phyloP scores from a whole-genome alignment of 2,797 vertebrate genomes.

The Schizopygopsis pylzovi region DNA sequence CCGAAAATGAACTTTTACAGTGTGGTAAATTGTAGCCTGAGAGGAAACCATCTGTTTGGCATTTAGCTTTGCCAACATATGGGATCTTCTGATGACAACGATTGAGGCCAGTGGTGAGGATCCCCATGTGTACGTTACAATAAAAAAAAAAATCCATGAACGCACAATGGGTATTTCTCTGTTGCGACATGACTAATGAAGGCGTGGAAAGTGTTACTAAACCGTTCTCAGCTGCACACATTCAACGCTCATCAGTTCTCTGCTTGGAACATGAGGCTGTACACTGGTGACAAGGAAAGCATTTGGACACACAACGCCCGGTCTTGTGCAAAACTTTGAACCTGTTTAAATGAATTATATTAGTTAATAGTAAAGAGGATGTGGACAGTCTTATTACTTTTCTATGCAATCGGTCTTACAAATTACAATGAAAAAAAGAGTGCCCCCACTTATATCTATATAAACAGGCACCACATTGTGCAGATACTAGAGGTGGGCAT shows the following conservation, averaged over 20 bases:
- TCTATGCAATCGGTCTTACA: background rate
- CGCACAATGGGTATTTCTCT: conserved; percentile 42
- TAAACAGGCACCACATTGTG: background rate
- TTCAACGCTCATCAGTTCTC: conserved; percentile 48
- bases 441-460: background rate
- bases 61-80: conserved; percentile 70
- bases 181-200: conserved; percentile 61
- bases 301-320: conserved; percentile 25
- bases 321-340: conserved; percentile 7
- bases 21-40: conserved; percentile 73
- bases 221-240: conserved; percentile 56
- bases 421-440: no score
- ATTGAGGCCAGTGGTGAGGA: conserved; percentile 67
- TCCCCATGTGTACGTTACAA: conserved; percentile 57
- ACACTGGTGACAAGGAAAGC: conserved; percentile 41
- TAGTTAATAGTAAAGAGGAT: conserved; percentile 48
- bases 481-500: no score
- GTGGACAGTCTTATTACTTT: conserved; percentile 24
- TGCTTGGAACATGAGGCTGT: conserved; percentile 50
- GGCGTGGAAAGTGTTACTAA: conserved; percentile 63
- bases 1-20: conserved; percentile 77
- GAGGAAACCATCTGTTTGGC: conserved; percentile 80
- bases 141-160: conserved; percentile 19
- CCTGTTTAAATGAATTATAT: conserved; percentile 44
- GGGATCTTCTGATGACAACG: conserved; percentile 75